Percentiles rank a stretch among this genome's conserved stretches.
Conservation (phyloP, 2,888 invertebrate species). For the Perizoma flavofasciatum region DNA sequence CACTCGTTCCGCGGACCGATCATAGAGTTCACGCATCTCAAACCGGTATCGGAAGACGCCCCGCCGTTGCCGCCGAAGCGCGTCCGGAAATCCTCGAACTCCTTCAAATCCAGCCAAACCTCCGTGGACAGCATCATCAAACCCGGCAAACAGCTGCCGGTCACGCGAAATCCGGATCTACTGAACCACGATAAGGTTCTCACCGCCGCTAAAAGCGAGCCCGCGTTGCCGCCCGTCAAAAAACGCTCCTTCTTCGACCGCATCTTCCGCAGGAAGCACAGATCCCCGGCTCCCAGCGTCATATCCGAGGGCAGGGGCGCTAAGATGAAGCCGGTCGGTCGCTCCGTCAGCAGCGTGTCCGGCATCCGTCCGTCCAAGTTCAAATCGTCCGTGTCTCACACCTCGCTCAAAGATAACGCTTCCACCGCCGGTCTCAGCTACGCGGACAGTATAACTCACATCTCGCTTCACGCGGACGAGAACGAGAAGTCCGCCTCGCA, state of each 20-base stretch:
- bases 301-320: conserved; percentile 61
- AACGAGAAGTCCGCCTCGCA: conserved; percentile 66
- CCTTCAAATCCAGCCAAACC: conserved; percentile 71
- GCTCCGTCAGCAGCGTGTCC: conserved; percentile 85
- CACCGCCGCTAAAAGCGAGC: conserved; percentile 71
- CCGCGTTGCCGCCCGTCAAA: conserved; percentile 72
- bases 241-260: conserved; percentile 79
- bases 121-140: conserved; percentile 71
- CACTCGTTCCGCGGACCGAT: conserved; percentile 78
- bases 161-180: conserved; percentile 55
- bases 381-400: conserved; percentile 69
- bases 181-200: conserved; percentile 49
- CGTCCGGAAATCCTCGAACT: conserved; percentile 66
- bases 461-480: conserved; percentile 86
- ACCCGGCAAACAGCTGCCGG: conserved; percentile 65
- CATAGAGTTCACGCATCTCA: conserved; percentile 78
- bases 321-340: conserved; percentile 76
- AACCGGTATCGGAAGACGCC: conserved; percentile 84
- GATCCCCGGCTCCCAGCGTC: conserved; percentile 75
- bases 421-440: conserved; percentile 72
- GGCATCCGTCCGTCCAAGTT: conserved; percentile 82
- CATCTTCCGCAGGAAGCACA: conserved; percentile 71
- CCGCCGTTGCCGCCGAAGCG: conserved; percentile 93
- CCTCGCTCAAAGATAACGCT: conserved; percentile 72
- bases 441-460: conserved; percentile 86